Evolutionary conservation across 2,888 invertebrate species (phyloP).

Genomic region (Sesamia inferens): DNA sequence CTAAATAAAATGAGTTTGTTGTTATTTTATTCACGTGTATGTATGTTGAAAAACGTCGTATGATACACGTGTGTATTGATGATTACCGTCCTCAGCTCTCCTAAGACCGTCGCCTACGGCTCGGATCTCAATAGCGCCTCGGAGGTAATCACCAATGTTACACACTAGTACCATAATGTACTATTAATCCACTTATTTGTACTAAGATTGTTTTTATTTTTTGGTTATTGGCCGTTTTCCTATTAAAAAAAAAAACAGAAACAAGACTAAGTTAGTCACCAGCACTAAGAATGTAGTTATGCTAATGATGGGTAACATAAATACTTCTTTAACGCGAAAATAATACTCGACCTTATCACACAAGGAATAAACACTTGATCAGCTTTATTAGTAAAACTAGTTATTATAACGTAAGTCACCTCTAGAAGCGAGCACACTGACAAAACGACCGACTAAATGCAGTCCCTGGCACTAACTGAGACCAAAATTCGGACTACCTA

Average conservation of each 20-base stretch:
- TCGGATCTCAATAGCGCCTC: too few species aligned
- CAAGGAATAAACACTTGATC: neutral
- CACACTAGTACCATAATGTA: too few species aligned
- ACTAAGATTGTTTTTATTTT: constrained; percentile 13
- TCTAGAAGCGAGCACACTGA: neutral
- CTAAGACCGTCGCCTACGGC: too few species aligned
- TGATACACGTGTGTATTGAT: too few species aligned
- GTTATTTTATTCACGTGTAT: too few species aligned
- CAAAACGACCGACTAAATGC: constrained; percentile 15
- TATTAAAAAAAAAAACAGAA: neutral
- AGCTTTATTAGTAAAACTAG: neutral
- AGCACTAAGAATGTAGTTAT: too few species aligned
- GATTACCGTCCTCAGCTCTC: too few species aligned
- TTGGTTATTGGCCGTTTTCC: too few species aligned
- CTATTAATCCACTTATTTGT: too few species aligned
- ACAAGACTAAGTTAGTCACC: neutral
- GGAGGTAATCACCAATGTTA: too few species aligned
- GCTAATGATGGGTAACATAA: neutral
- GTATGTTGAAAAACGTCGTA: too few species aligned
- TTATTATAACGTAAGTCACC: neutral
- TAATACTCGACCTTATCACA: neutral
- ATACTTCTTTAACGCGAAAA: neutral
- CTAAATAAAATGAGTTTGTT: too few species aligned
- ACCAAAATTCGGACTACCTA: constrained; percentile 29
- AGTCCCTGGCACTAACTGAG: constrained; percentile 33